These are phyloP conservation scores for Passerculus sandwichensis DNA, from an alignment of 2,797 vertebrate genomes.

Conservation along the genomic window DNA sequence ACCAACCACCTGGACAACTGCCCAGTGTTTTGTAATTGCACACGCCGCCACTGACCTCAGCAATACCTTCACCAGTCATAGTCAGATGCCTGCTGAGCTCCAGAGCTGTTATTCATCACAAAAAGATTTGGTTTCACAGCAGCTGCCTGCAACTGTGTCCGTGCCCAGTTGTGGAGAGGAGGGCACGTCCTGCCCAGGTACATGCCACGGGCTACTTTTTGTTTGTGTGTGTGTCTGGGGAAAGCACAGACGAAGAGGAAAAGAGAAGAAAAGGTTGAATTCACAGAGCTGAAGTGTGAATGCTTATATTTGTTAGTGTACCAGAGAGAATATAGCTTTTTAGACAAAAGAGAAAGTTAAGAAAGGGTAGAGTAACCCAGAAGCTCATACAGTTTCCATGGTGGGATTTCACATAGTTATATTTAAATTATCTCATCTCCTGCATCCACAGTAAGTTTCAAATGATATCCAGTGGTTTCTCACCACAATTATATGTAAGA, in stretches of 20 bases:
- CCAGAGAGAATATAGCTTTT: not conserved
- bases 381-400: not conserved
- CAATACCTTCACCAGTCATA: constrained; percentile 19
- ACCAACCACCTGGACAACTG: not conserved
- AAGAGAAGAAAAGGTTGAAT: not conserved
- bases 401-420: not conserved
- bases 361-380: not conserved
- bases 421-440: not conserved
- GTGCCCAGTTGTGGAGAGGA: not conserved
- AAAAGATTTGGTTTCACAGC: not conserved
- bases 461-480: constrained; percentile 21
- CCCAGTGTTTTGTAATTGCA: constrained; percentile 6
- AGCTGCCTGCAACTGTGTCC: not conserved
- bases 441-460: not conserved
- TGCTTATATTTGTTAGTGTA: not conserved
- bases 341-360: not conserved
- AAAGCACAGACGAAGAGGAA: not conserved
- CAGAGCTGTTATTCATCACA: constrained; percentile 17
- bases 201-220: not conserved
- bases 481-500: not conserved
- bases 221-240: not conserved
- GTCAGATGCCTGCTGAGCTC: not conserved
- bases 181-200: not conserved
- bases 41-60: not conserved
- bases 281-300: not conserved